Base-by-base conservation (phyloP, 2,888 invertebrate species). In the Euplagia quadripunctaria region DNA sequence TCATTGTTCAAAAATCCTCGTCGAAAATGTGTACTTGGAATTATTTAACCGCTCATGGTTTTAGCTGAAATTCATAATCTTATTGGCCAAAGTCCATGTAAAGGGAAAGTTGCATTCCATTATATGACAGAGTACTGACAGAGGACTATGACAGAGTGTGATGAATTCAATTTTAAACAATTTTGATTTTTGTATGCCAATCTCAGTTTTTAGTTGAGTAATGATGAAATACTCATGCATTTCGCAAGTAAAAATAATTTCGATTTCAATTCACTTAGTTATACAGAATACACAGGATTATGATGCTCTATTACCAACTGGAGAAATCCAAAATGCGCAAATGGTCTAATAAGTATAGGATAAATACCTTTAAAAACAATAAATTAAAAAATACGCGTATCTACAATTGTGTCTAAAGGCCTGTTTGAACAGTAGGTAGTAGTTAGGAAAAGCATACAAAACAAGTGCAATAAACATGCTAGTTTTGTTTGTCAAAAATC, bases 61-160 rank as follows among this genome's bases (percentile, higher is more conserved):
- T 46, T 46, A 46, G 43, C 43, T 46, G 43, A 55, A 55, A 17
- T 55, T 55, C n/a, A 55, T 51, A 51, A 8, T 58, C 2, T 58
- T 20, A 0, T 20, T 20, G n/a, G 7, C 12, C 20, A n/a, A n/a
- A 16, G 17, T 52, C 12, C 17, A 31, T 51, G 8, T 63, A 58
- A 42, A 20, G 51, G n/a, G 14, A 42, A 42, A 42, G 2, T 9
- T 20, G 20, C 14, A 43, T 14, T 58, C 1, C 61, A 42, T 64
- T 55, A 49, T 70, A 70, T 73, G 88, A 87, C 92, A 93, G 93
- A 93, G 92, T 80, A n/a, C n/a, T n/a, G n/a, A n/a, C n/a, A n/a
- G n/a, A n/a, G n/a, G n/a, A n/a, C n/a, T 70, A 70, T 73, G 88
- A 87, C 92, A 93, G 93, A 93, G 92, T 80, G 90, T 90, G 93